phyloP scores from a whole-genome alignment of 1,140 invertebrate genomes.

The Pachyrhynchus sulphureomaculatus region DNA sequence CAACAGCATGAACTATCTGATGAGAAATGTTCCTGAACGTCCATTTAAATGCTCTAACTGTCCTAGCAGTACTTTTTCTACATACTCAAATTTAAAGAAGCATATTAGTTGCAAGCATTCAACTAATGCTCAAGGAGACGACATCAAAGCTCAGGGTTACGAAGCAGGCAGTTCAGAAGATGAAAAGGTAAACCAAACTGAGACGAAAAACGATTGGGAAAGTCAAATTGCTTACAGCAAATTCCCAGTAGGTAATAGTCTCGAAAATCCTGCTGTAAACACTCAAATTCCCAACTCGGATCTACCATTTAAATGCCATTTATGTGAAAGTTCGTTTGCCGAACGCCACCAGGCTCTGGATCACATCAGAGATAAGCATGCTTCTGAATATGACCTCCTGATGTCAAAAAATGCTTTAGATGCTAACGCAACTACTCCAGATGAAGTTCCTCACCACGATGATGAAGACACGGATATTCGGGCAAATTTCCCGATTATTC shows the following conservation, averaged over 20 bases:
- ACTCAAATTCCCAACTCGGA: slow-evolving; percentile 54
- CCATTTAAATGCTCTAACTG: slow-evolving; percentile 84
- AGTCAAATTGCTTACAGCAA: slow-evolving; percentile 30
- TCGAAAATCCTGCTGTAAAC: slow-evolving; percentile 22
- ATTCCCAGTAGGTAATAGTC: slow-evolving; percentile 8
- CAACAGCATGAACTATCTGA: slow-evolving; percentile 52
- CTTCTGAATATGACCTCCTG: slow-evolving; percentile 70
- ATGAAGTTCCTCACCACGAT: slow-evolving; percentile 52
- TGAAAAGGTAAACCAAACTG: slow-evolving; percentile 47
- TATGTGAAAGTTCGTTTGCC: slow-evolving; percentile 84
- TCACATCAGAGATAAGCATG: slow-evolving; percentile 75
- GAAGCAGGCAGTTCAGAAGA: slow-evolving; percentile 54
- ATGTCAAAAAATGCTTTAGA: slow-evolving; percentile 79
- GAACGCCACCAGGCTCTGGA: slow-evolving; percentile 76
- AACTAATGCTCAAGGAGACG: slow-evolving; percentile 50
- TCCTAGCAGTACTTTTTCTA: slow-evolving; percentile 83
- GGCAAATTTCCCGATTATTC: slow-evolving; percentile 80
- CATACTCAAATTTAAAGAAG: slow-evolving; percentile 75
- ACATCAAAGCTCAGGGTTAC: slow-evolving; percentile 50
- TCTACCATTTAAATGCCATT: slow-evolving; percentile 87
- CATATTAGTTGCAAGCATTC: slow-evolving; percentile 73
- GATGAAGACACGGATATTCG: slow-evolving; percentile 58
- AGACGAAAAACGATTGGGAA: slow-evolving; percentile 36
- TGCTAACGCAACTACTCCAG: slow-evolving; percentile 53
- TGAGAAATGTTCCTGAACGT: slow-evolving; percentile 74